Base-by-base conservation (phyloP, 2,113 vertebrate species). In the Lanius collurio region DNA sequence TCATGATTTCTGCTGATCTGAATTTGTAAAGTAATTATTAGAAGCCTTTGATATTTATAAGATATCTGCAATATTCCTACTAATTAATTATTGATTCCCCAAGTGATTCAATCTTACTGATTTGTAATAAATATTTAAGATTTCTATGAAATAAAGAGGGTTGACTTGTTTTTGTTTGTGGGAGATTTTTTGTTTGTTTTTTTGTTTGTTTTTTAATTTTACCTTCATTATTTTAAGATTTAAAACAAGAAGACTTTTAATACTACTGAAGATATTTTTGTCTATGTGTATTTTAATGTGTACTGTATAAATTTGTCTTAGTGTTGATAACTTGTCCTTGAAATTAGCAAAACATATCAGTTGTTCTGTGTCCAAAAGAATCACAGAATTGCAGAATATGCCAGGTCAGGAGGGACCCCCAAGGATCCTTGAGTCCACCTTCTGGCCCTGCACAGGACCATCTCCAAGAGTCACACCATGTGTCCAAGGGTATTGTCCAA, bases 41-140 rank as follows among this genome's bases (percentile, higher is more conserved):
- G 95, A 96, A 97, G 67, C 52, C 94, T 98, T 97, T 98, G 95
- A 96, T 98, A 97, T 97, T 97, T 97, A 96, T 96, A 95, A 97
- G 95, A 83, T 84, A 97, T 93, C 77, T 88, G 80, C 94, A 95
- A 91, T 68, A 91, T 97, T 96, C 93, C 93, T 90, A 81, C 87
- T 95, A 82, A 97, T 98, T 98, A 98, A 98, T 97, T 97, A 98
- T 97, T 97, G 92, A 98, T 92, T 97, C 70, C 92, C 83, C 96
- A 96, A 97, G 94, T 96, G 96, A 96, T 90, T 97, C 39, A 94
- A 68, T 79, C 49, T 84, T 95, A 93, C 71, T 35, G 80, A 44
- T 67, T 59, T 84, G 21, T 90, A 90, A 97, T 96, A 96, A 98
- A 98, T 97, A 96, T 96, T 97, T 97, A 96, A 97, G 78, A 85